Evolutionary conservation across 2,113 vertebrate species (phyloP).

Genomic region (Pelodiscus sinensis): DNA sequence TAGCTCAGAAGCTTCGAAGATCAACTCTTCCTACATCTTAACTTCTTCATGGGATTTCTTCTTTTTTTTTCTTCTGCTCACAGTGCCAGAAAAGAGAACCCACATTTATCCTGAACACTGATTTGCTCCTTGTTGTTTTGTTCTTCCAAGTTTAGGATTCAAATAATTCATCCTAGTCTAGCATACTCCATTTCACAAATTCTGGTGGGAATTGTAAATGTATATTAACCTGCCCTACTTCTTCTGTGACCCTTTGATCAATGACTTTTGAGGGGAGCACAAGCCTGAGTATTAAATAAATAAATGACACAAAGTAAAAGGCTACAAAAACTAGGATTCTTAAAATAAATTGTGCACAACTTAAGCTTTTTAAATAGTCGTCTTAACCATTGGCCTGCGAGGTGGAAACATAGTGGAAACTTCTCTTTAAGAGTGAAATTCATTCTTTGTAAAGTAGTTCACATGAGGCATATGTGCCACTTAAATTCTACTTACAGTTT

Average conservation of each 20-base stretch:
- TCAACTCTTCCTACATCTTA: not conserved
- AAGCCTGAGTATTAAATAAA: not conserved
- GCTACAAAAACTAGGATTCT: not conserved
- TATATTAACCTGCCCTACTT: not conserved
- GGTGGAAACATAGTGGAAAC: not conserved
- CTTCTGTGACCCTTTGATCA: not conserved
- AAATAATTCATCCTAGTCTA: not conserved
- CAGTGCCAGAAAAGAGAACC: fast-evolving
- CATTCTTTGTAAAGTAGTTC: not conserved
- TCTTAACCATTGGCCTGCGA: not conserved
- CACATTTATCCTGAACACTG: not conserved
- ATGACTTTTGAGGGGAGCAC: not conserved
- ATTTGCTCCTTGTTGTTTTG: not conserved
- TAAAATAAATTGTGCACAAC: not conserved
- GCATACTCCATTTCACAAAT: not conserved
- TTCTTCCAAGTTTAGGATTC: not conserved
- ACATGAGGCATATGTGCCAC: fast-evolving
- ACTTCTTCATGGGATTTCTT: not conserved
- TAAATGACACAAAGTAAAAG: not conserved
- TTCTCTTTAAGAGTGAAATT: not conserved
- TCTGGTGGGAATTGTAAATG: not conserved
- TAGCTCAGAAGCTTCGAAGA: not conserved
- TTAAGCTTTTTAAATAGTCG: not conserved
- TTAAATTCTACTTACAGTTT: not conserved
- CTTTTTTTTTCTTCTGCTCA: not conserved